Conservation (phyloP, 2,797 vertebrate species). For the Anguilla megastoma region DNA sequence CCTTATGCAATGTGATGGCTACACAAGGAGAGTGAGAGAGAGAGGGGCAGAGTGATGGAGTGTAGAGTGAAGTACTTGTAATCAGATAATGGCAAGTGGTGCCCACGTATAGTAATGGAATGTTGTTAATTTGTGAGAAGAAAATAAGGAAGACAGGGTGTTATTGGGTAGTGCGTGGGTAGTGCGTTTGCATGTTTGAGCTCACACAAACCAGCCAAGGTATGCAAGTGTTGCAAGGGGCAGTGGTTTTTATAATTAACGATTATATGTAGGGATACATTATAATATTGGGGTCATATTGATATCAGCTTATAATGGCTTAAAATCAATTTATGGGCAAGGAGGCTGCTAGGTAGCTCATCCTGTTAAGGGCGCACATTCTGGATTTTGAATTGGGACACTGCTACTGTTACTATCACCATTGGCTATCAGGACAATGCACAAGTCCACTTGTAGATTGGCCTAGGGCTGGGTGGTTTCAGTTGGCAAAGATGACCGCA, state of each 20-base stretch:
- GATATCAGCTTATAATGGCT: too few species aligned
- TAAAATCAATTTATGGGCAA: neutral
- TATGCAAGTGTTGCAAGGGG: neutral
- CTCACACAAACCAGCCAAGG: neutral
- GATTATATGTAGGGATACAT: neutral
- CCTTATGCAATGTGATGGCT: neutral
- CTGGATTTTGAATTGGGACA: too few species aligned
- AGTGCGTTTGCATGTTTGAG: neutral
- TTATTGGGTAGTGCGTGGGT: neutral
- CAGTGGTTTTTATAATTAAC: neutral
- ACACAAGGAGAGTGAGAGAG: neutral
- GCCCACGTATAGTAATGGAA: neutral
- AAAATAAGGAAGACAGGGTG: neutral
- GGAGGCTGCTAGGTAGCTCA: too few species aligned
- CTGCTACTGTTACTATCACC: too few species aligned
- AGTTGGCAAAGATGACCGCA: too few species aligned
- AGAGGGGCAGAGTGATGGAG: neutral
- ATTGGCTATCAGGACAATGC: too few species aligned
- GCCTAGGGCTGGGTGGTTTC: too few species aligned
- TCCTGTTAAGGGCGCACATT: too few species aligned
- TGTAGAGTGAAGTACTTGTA: neutral
- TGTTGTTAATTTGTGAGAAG: neutral
- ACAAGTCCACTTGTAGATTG: too few species aligned
- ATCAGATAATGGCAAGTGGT: neutral
- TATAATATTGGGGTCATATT: neutral